These are phyloP conservation scores for Sinocyclocheilus anophthalmus DNA, from an alignment of 2,113 vertebrate species.

Conservation along the genomic window DNA sequence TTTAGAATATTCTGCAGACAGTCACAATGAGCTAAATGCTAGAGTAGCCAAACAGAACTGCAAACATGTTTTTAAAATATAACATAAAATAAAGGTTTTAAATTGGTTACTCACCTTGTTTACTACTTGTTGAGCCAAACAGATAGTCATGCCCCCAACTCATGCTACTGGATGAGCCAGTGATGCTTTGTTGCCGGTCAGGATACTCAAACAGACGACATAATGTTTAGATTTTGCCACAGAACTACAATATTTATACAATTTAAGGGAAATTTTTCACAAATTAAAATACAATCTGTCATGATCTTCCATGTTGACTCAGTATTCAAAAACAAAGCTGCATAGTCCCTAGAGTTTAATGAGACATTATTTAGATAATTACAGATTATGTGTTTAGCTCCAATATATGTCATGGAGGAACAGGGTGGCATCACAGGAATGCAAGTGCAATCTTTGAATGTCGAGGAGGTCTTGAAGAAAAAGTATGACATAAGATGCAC, in stretches of 20 bases:
- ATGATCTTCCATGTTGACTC: not conserved
- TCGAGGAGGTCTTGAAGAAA: conserved; percentile 3
- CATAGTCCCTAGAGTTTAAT: not conserved
- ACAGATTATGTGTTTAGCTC: not conserved
- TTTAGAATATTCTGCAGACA: not conserved
- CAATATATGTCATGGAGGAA: not conserved
- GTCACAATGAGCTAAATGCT: not conserved
- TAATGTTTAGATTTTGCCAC: not conserved
- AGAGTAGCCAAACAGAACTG: not conserved
- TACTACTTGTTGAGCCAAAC: not conserved
- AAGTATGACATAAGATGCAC: conserved; percentile 19
- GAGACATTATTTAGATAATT: not conserved
- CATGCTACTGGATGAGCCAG: not conserved
- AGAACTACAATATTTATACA: not conserved
- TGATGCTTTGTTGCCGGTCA: not conserved
- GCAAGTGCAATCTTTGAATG: conserved; percentile 9
- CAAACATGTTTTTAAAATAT: not conserved
- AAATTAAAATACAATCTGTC: not conserved
- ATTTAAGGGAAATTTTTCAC: not conserved
- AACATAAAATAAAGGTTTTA: too few species aligned
- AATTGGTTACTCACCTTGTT: not conserved
- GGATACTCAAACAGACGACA: not conserved
- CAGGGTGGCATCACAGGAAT: not conserved
- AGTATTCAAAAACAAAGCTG: not conserved
- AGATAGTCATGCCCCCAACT: not conserved